These are phyloP conservation scores for Xenus cinereus DNA, from an alignment of 2,113 vertebrate genomes.

Conservation along the genomic window DNA sequence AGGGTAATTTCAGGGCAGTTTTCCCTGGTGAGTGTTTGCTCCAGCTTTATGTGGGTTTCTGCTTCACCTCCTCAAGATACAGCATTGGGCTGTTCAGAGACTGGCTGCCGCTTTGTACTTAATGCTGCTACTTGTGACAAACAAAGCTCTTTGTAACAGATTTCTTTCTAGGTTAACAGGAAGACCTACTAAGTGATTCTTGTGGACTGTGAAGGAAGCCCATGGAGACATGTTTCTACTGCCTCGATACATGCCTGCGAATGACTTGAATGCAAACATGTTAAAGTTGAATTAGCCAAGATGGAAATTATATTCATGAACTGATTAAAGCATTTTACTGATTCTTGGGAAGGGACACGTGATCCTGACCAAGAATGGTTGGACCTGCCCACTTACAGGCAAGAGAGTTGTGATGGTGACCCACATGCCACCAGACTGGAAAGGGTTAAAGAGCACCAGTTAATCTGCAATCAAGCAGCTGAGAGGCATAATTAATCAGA, in stretches of 20 bases:
- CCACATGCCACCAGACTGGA: background rate
- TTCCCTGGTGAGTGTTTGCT: background rate
- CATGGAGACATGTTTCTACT: background rate
- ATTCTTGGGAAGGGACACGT: rapidly evolving
- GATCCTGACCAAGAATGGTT: background rate
- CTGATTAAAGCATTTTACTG: background rate
- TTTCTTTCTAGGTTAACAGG: background rate
- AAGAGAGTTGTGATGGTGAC: background rate
- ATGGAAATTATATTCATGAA: background rate
- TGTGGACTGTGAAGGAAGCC: background rate
- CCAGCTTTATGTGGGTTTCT: background rate
- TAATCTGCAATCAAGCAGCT: background rate
- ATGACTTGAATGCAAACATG: rapidly evolving
- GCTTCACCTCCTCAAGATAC: background rate
- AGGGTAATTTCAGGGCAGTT: background rate
- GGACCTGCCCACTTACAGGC: background rate
- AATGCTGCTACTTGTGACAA: background rate
- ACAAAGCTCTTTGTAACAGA: background rate
- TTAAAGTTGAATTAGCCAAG: background rate
- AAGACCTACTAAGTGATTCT: background rate
- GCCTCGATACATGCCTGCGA: background rate
- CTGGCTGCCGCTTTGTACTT: background rate
- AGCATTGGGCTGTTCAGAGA: background rate
- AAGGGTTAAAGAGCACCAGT: background rate
- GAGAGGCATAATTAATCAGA: background rate